Evolutionary conservation across 1,140 invertebrate genomes (phyloP).

Genomic region (Harlomillsia oculata): DNA sequence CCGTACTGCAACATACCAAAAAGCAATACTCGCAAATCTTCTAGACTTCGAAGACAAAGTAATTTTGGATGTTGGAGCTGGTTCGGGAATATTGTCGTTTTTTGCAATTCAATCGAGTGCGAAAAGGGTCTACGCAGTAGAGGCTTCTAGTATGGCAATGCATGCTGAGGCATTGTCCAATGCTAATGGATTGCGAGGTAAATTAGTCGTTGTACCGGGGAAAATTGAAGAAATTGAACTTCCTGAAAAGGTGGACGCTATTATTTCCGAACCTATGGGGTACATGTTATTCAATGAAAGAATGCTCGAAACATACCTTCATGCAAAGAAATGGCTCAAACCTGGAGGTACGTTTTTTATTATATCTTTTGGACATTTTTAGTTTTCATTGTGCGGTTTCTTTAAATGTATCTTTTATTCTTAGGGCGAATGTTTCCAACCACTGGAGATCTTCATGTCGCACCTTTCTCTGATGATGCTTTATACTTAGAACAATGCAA

Average conservation of each 20-base stretch:
- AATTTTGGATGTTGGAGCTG: slow-evolving; percentile 92
- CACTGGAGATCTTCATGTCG: slow-evolving; percentile 89
- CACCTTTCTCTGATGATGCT: slow-evolving; percentile 96
- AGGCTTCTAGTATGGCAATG: slow-evolving; percentile 96
- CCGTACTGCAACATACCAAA: slow-evolving; percentile 94
- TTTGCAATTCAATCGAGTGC: slow-evolving; percentile 97
- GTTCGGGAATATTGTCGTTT: slow-evolving; percentile 95
- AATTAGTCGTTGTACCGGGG: slow-evolving; percentile 85
- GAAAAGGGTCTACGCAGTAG: slow-evolving; percentile 92
- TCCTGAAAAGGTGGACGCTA: slow-evolving; percentile 90
- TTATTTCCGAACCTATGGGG: slow-evolving; percentile 99
- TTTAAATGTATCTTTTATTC: slow-evolving; percentile 24
- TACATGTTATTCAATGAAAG: slow-evolving; percentile 99
- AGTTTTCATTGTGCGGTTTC: not conserved
- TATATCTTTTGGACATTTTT: not conserved
- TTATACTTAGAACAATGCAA: slow-evolving; percentile 97
- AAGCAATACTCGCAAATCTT: slow-evolving; percentile 87
- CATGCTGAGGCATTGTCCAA: slow-evolving; percentile 86
- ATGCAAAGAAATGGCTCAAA: slow-evolving; percentile 96
- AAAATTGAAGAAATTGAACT: slow-evolving; percentile 98
- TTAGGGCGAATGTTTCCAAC: slow-evolving; percentile 86
- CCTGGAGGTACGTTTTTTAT: slow-evolving; percentile 54
- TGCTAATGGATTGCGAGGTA: slow-evolving; percentile 76
- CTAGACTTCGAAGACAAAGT: slow-evolving; percentile 87
- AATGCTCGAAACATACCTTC: slow-evolving; percentile 97